Evolutionary conservation across 2,797 vertebrate genomes (phyloP).

Genomic region (Rhinichthys osculus): DNA sequence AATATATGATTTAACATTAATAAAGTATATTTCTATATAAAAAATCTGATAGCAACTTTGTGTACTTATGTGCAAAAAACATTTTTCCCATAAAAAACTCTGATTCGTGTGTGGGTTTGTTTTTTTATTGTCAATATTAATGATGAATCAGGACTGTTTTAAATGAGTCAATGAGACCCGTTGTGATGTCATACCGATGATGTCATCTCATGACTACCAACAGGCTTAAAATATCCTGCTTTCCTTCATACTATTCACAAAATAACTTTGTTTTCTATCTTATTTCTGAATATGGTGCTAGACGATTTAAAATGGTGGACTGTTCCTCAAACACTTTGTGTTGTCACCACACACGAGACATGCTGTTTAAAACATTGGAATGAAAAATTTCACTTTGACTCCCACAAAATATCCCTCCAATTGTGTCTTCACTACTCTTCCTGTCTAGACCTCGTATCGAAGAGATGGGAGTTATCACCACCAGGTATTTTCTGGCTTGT

Average conservation of each 20-base stretch:
- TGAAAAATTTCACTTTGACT: conserved; percentile 20
- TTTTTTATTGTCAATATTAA: background rate
- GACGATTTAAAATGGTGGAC: background rate
- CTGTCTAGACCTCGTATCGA: conserved; percentile 81
- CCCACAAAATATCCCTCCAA: background rate
- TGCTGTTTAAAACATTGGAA: conserved; percentile 9
- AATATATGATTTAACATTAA: background rate
- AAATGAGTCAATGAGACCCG: conserved; percentile 1
- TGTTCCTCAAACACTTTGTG: background rate
- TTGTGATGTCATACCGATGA: conserved; percentile 1
- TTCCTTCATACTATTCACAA: background rate
- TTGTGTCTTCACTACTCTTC: conserved; percentile 65
- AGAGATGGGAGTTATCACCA: conserved; percentile 84
- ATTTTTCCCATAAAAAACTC: background rate
- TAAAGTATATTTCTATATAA: background rate
- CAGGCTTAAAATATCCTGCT: background rate
- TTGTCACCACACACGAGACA: background rate
- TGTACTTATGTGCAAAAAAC: background rate
- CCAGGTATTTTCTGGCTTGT: conserved; percentile 74
- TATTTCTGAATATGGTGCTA: background rate
- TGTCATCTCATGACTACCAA: background rate
- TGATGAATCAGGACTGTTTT: background rate
- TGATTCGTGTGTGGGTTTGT: background rate
- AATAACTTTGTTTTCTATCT: background rate
- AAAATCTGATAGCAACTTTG: background rate